These are phyloP conservation scores for Brachionus paranguensis DNA, from an alignment of 1,140 invertebrate species.

Conservation along the genomic window DNA sequence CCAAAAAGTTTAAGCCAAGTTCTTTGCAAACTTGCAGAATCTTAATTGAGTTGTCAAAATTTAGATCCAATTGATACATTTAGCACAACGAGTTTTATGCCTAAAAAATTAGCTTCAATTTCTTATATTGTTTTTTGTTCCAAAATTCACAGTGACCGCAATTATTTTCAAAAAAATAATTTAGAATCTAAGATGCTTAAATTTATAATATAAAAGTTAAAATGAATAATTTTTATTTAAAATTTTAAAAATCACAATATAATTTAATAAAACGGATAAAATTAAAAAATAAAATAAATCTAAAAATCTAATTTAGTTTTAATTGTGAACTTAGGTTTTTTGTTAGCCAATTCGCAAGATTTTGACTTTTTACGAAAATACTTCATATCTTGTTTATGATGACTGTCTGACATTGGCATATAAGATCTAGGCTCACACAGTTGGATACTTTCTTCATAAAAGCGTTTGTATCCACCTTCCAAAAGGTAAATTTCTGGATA, in stretches of 20 bases:
- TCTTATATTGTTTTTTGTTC: too few relatives aligned
- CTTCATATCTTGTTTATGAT: conserved; percentile 20
- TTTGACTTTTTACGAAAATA: conserved; percentile 26
- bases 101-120: too few relatives aligned
- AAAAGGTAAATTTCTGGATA: conserved; percentile 93
- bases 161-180: too few relatives aligned
- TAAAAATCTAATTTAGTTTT: neutral
- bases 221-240: neutral
- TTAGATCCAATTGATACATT: too few relatives aligned
- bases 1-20: too few relatives aligned
- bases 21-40: too few relatives aligned
- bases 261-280: neutral
- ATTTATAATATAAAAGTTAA: neutral
- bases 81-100: too few relatives aligned
- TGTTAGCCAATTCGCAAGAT: neutral
- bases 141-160: too few relatives aligned
- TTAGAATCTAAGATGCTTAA: neutral
- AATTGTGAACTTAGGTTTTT: neutral
- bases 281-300: neutral
- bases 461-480: conserved; percentile 85
- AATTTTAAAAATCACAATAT: neutral
- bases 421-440: neutral
- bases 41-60: too few relatives aligned
- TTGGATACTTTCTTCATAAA: conserved; percentile 62
- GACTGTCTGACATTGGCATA: conserved; percentile 1